Evolutionary conservation across 2,888 invertebrate genomes (phyloP), one percentile per base, ranked within the genome.

Genomic region (Polymixis flavicincta): DNA sequence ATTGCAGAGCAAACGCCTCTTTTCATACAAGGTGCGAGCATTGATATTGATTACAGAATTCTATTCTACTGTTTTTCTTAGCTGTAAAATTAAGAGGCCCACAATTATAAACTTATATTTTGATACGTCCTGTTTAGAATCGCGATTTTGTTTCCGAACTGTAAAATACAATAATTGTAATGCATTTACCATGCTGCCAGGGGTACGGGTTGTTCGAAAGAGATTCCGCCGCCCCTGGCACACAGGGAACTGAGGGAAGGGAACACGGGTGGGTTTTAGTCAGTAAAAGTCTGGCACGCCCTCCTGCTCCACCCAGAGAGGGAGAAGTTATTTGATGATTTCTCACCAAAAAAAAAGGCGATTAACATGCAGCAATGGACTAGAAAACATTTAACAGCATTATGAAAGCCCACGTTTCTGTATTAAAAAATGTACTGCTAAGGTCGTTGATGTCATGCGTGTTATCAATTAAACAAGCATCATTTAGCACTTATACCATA

Each of bases 391-490:
- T 17, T 2, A n/a, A 61, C n/a, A 37, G n/a, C 37, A 9, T 42
- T 25, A 42, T 19, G 13, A 69, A 64, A 37, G 19, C 32, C 11
- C 0, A 1, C 2, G 19, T 6, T n/a, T 19, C 5, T n/a, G n/a
- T 19, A 22, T n/a, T n/a, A 42, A 54, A 54, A 50, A 22, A 52
- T 8, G 0, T 19, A 50, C 48, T 14, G 25, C 25, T 7, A 61
- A 60, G n/a, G 9, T 1, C 13, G 3, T 42, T 61, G 22, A 55
- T 60, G 32, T 61, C n/a, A 67, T 42, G 9, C 19, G 2, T 32
- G 1, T 19, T 19, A 68, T 63, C 55, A 55, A 77, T 50, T 14
- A 37, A 54, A 63, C 71, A 8, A 22, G 25, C 8, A 67, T 48
- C 6, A 1, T 28, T 59, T 13, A 48, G n/a, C 28, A 19, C 1